Evolutionary conservation across 2,888 invertebrate species (phyloP).

Genomic region (Fragum fragum): DNA sequence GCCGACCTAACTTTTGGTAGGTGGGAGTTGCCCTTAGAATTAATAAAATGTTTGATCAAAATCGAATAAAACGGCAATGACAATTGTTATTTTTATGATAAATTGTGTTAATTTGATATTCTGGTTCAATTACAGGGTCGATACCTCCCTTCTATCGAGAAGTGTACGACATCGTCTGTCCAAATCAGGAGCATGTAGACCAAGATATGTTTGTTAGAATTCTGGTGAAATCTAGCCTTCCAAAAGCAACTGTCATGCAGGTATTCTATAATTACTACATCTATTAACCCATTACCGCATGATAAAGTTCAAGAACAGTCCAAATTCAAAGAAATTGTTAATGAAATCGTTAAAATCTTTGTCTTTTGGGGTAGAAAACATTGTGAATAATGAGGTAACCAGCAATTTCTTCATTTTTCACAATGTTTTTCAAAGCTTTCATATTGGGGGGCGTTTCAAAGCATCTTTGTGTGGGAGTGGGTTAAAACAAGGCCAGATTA

Average conservation of each 20-base stretch:
- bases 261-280: too few relatives aligned
- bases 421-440: too few relatives aligned
- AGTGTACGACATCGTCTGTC: slow-evolving; percentile 86
- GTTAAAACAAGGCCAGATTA: too few relatives aligned
- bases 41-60: not conserved
- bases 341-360: too few relatives aligned
- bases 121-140: slow-evolving; percentile 79
- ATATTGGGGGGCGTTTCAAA: too few relatives aligned
- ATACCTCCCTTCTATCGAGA: slow-evolving; percentile 86
- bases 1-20: slow-evolving; percentile 83
- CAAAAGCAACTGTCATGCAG: slow-evolving; percentile 84
- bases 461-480: too few relatives aligned
- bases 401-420: too few relatives aligned
- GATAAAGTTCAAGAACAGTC: too few relatives aligned
- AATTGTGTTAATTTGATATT: not conserved
- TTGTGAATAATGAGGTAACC: too few relatives aligned
- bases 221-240: slow-evolving; percentile 85
- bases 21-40: slow-evolving; percentile 50
- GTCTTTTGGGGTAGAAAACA: too few relatives aligned
- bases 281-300: too few relatives aligned
- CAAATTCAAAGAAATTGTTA: too few relatives aligned
- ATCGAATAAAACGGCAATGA: not conserved
- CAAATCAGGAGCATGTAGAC: slow-evolving; percentile 86
- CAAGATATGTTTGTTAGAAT: slow-evolving; percentile 86
- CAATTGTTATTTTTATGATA: not conserved